Evolutionary conservation across 2,113 vertebrate species (phyloP).

Genomic region (Coryphaenoides rupestris): DNA sequence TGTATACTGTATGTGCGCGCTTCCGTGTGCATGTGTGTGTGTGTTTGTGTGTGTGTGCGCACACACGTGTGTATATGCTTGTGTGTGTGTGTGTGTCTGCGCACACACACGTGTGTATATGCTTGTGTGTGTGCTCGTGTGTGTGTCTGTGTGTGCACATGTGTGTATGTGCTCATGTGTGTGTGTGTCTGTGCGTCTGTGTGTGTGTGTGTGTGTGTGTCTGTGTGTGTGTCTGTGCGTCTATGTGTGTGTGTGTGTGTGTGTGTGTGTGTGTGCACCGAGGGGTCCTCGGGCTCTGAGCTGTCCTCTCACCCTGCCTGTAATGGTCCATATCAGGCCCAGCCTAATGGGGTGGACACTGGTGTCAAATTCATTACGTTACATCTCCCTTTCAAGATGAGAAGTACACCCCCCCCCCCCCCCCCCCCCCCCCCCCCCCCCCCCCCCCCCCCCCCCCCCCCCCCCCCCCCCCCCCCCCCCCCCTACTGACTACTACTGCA

Average conservation of each 20-base stretch:
- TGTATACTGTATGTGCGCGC: too few species aligned
- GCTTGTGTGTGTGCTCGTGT: too few species aligned
- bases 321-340: conserved; percentile 75
- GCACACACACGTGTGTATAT: too few species aligned
- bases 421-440: conserved; percentile 22
- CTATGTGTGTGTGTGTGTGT: conserved; percentile 34
- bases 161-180: too few species aligned
- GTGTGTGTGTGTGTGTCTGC: too few species aligned
- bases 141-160: too few species aligned
- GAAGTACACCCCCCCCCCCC: conserved; percentile 45
- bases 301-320: conserved; percentile 71
- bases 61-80: too few species aligned
- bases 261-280: conserved; percentile 40
- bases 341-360: conserved; percentile 74
- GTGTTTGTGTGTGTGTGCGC: too few species aligned
- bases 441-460: conserved; percentile 1
- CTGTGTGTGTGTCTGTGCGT: conserved; percentile 11
- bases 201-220: conserved; percentile 13
- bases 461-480: background rate
- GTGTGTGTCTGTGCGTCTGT: too few species aligned
- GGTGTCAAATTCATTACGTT: conserved; percentile 76
- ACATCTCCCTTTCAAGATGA: conserved; percentile 69
- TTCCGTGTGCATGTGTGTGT: too few species aligned
- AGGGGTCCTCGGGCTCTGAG: conserved; percentile 63
- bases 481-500: background rate